Conservation (phyloP, 2,888 invertebrate genomes). For the Chaitophorus viminalis region DNA sequence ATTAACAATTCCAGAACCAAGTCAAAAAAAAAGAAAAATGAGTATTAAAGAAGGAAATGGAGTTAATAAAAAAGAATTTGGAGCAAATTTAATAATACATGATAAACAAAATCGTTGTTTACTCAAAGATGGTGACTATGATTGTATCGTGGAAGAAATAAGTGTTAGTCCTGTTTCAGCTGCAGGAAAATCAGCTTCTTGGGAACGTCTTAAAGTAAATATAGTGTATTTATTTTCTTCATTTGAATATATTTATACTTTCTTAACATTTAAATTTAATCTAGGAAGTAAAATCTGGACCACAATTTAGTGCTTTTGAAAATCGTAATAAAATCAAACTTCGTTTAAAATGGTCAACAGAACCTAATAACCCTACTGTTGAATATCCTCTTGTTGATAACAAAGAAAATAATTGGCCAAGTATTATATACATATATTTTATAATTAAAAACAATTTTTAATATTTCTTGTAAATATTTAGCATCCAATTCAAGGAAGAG, state of each 20-base stretch:
- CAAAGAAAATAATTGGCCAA: constrained; percentile 61
- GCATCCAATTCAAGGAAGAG: constrained; percentile 52
- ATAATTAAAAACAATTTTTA: constrained; percentile 4
- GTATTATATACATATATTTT: constrained; percentile 15
- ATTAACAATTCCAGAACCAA: constrained; percentile 40
- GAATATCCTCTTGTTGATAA: constrained; percentile 53
- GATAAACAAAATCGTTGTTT: constrained; percentile 90
- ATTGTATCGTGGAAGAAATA: constrained; percentile 77
- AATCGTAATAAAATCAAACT: constrained; percentile 54
- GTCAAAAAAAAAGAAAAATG: constrained; percentile 62
- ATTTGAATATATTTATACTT: not conserved
- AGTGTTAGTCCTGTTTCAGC: constrained; percentile 66
- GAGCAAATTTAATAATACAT: constrained; percentile 86
- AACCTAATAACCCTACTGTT: constrained; percentile 38
- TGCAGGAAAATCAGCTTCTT: constrained; percentile 69
- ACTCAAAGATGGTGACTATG: constrained; percentile 89
- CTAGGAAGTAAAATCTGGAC: constrained; percentile 55
- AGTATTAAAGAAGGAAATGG: constrained; percentile 60
- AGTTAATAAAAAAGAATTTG: constrained; percentile 69
- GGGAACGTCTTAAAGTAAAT: constrained; percentile 75
- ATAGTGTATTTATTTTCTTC: constrained; percentile 63
- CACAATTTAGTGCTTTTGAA: constrained; percentile 58
- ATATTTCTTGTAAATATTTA: not conserved
- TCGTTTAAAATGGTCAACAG: constrained; percentile 59
- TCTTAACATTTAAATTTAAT: constrained; percentile 9